phyloP scores from a whole-genome alignment of 2,113 vertebrate species.

The Paramisgurnus dabryanus region DNA sequence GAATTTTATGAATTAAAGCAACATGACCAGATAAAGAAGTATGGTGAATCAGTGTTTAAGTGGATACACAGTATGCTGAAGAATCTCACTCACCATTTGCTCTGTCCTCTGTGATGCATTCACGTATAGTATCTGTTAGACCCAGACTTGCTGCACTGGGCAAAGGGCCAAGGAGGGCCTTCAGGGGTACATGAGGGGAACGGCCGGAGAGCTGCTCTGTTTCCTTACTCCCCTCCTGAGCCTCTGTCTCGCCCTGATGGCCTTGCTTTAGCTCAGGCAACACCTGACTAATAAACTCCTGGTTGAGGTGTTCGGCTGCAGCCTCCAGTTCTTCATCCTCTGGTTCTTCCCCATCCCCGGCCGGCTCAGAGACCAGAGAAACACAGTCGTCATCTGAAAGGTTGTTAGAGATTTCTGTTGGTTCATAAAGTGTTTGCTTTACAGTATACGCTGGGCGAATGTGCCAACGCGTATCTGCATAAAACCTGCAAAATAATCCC shows the following conservation, averaged over 20 bases:
- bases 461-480: background rate
- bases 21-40: too few species aligned
- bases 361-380: conserved; percentile 65
- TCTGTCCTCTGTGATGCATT: conserved; percentile 74
- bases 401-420: conserved; percentile 60
- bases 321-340: conserved; percentile 87
- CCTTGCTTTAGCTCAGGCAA: conserved; percentile 65
- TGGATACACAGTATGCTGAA: background rate
- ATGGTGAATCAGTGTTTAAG: too few species aligned
- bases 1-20: too few species aligned
- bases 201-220: conserved; percentile 22
- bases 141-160: conserved; percentile 82
- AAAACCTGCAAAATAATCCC: conserved; percentile 16
- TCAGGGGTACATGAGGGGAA: conserved; percentile 68
- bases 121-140: conserved; percentile 83
- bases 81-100: conserved; percentile 75
- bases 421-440: background rate
- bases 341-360: conserved; percentile 69
- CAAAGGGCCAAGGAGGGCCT: conserved; percentile 83
- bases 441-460: background rate
- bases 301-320: conserved; percentile 85
- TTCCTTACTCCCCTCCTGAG: background rate
- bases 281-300: conserved; percentile 86
- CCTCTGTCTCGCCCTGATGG: conserved; percentile 1
- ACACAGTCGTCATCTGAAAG: conserved; percentile 68